Evolutionary conservation across 2,888 invertebrate species (phyloP).

Genomic region (Agrochola litura): DNA sequence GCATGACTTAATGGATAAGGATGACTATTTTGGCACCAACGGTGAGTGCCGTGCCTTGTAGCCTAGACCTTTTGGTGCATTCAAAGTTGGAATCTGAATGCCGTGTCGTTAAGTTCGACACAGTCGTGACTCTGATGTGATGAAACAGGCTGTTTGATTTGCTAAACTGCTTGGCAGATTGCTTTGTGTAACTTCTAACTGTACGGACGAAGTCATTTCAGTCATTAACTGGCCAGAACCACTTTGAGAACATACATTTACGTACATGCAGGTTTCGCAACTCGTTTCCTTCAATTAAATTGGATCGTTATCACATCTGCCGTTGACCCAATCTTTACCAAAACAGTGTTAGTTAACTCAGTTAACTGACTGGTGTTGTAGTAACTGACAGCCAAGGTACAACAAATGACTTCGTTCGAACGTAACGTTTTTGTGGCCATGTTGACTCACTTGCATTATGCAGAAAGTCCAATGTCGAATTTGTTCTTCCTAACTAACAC

Average conservation of each 20-base stretch:
- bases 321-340: conserved; percentile 59
- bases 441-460: conserved; percentile 65
- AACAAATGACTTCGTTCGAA: conserved; percentile 65
- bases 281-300: conserved; percentile 63
- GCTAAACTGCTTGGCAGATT: conserved; percentile 68
- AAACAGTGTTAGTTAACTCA: conserved; percentile 49
- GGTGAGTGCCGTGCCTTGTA: conserved; percentile 87
- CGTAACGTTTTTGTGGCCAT: conserved; percentile 58
- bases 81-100: conserved; percentile 67
- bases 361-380: conserved; percentile 20
- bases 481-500: conserved; percentile 53
- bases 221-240: conserved; percentile 50
- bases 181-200: conserved; percentile 67
- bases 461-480: conserved; percentile 50
- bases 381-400: conserved; percentile 32
- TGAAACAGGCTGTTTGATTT: conserved; percentile 71
- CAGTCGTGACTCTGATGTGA: conserved; percentile 71
- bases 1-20: conserved; percentile 92
- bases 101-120: conserved; percentile 69
- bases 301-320: conserved; percentile 60
- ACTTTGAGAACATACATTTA: conserved; percentile 40
- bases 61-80: conserved; percentile 68
- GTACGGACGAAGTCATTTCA: conserved; percentile 62
- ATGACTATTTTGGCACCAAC: conserved; percentile 92
- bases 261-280: conserved; percentile 55